Conservation (phyloP, 2,113 vertebrate species). For the pig (Sus scrofa) region DNA sequence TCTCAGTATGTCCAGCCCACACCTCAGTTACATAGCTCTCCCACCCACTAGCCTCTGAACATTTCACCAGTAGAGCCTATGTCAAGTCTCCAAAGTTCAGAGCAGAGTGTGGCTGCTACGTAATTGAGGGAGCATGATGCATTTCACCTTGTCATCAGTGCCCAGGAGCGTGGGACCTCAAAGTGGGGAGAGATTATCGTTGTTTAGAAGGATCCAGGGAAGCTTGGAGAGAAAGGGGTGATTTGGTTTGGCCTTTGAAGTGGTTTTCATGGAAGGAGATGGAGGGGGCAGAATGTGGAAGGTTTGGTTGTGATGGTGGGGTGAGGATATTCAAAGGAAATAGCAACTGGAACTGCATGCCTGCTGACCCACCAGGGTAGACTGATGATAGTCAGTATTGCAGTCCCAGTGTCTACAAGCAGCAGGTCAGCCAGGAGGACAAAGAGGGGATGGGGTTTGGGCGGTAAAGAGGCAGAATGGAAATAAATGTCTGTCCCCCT, state of each 20-base stretch:
- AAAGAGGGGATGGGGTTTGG: background rate
- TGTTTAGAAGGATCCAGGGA: background rate
- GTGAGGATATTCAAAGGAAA: background rate
- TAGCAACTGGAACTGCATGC: background rate
- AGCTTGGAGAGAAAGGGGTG: background rate
- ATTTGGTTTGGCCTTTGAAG: background rate
- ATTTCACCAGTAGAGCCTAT: background rate
- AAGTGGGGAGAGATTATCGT: background rate
- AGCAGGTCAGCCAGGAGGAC: background rate
- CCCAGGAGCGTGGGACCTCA: background rate
- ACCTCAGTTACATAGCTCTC: background rate
- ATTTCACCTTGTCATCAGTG: background rate
- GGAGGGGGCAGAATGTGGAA: too few species aligned
- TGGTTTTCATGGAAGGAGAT: background rate
- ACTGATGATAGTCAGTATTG: background rate
- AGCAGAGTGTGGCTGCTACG: background rate
- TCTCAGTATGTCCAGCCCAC: background rate
- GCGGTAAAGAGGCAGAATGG: background rate
- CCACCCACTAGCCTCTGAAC: background rate
- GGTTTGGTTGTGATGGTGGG: background rate
- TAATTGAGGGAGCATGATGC: background rate
- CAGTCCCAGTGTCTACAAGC: background rate
- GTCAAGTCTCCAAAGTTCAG: background rate
- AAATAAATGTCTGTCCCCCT: background rate
- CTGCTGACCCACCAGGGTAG: background rate